Percentiles rank a stretch among this genome's conserved stretches.
Evolutionary conservation across 2,888 invertebrate species (phyloP).

Genomic region (Conistra vaccinii): DNA sequence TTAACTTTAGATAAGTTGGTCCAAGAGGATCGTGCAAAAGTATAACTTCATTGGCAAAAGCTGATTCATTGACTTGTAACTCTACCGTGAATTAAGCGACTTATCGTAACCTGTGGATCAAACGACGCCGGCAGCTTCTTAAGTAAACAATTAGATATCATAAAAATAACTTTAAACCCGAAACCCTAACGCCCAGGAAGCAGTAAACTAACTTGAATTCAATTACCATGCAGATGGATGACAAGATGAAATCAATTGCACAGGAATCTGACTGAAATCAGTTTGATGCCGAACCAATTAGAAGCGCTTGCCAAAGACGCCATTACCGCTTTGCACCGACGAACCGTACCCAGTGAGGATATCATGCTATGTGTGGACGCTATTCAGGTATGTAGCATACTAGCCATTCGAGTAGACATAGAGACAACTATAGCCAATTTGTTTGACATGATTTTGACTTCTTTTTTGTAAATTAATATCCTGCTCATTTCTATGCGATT

Average conservation of each 20-base stretch:
- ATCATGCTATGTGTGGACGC: neutral
- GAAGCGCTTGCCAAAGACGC: slow-evolving; percentile 10
- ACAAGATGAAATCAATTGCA: neutral
- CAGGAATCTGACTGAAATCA: neutral
- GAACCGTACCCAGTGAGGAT: neutral
- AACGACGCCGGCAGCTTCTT: neutral
- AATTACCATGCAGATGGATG: neutral
- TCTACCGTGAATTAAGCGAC: neutral
- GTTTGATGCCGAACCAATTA: neutral
- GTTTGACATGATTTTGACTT: neutral
- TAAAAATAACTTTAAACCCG: no score
- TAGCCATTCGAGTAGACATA: neutral
- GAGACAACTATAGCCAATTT: neutral
- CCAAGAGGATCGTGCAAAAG: neutral
- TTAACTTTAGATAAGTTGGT: neutral
- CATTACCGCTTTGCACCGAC: neutral
- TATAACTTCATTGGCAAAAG: no score
- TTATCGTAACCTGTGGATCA: no score
- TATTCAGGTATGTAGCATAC: neutral
- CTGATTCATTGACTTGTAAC: neutral
- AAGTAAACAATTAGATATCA: no score
- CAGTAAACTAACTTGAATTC: neutral
- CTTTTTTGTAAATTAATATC: neutral
- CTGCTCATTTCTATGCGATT: neutral
- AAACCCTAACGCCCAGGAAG: neutral